A percentile compares a stretch with the other conserved stretches of the same genome.
Evolutionary conservation across 2,797 vertebrate genomes (phyloP).

Genomic region (Streptopelia turtur): DNA sequence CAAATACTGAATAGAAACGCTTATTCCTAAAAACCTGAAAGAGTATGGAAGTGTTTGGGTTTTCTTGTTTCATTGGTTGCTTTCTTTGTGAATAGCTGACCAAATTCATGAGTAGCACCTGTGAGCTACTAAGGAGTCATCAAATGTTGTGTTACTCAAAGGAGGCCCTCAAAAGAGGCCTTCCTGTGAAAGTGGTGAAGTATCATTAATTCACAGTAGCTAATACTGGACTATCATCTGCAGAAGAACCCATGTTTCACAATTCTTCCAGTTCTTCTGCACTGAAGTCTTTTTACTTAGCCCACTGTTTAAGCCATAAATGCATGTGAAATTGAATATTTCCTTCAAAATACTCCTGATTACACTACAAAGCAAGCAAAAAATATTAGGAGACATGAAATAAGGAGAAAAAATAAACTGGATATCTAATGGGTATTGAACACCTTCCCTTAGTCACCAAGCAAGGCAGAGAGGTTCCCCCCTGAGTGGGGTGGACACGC

Average conservation of each 20-base stretch:
- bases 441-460: not conserved
- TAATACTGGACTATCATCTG: not conserved
- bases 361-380: not conserved
- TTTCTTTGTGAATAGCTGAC: not conserved
- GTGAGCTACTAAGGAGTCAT: not conserved
- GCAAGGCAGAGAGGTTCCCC: not conserved
- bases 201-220: not conserved
- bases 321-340: not conserved
- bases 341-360: not conserved
- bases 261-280: not conserved
- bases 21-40: not conserved
- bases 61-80: not conserved
- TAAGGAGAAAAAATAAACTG: not conserved
- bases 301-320: not conserved
- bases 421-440: not conserved
- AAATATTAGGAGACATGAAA: not conserved
- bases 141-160: not conserved
- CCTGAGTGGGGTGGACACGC: rapidly evolving
- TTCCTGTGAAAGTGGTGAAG: not conserved
- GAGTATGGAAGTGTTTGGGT: not conserved
- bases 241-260: not conserved
- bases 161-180: not conserved
- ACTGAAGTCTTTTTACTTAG: not conserved
- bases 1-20: not conserved
- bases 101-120: not conserved